These are phyloP conservation scores for Drosophila neocordata DNA, from an alignment of 1,140 invertebrate species.

Conservation along the genomic window DNA sequence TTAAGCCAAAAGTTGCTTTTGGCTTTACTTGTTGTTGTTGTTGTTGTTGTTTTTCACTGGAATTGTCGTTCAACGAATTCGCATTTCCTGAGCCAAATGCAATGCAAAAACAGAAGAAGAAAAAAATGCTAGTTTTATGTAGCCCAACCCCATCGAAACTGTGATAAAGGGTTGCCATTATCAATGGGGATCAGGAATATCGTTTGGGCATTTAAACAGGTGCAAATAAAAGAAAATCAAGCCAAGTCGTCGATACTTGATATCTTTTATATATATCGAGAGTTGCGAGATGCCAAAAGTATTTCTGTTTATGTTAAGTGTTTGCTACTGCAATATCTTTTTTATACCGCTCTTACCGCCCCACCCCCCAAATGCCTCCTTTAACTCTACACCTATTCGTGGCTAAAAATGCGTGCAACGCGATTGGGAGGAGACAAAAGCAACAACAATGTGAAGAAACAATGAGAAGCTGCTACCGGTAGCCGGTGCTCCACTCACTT, in stretches of 20 bases:
- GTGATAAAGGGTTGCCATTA: conserved; percentile 40
- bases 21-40: conserved; percentile 26
- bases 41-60: conserved; percentile 66
- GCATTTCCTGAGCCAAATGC: conserved; percentile 62
- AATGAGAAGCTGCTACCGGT: conserved; percentile 70
- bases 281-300: conserved; percentile 46
- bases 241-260: conserved; percentile 65
- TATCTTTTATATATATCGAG: conserved; percentile 58
- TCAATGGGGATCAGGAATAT: conserved; percentile 72
- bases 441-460: conserved; percentile 49
- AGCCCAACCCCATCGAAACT: conserved; percentile 18
- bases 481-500: conserved; percentile 71
- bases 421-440: conserved; percentile 57
- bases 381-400: conserved; percentile 10
- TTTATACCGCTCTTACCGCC: too few species aligned
- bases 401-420: conserved; percentile 74
- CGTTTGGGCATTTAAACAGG: conserved; percentile 63
- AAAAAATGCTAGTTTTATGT: conserved; percentile 72
- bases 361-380: not conserved
- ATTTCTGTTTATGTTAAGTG: conserved; percentile 35
- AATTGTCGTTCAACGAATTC: conserved; percentile 70
- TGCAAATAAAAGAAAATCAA: conserved; percentile 66
- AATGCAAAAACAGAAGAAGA: not conserved
- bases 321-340: conserved; percentile 8
- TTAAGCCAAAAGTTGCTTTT: conserved; percentile 45